Percentiles rank a stretch among this genome's conserved stretches.
These are phyloP conservation scores for Syngnathoides biaculeatus DNA, from an alignment of 2,113 vertebrate species.

Conservation along the genomic window DNA sequence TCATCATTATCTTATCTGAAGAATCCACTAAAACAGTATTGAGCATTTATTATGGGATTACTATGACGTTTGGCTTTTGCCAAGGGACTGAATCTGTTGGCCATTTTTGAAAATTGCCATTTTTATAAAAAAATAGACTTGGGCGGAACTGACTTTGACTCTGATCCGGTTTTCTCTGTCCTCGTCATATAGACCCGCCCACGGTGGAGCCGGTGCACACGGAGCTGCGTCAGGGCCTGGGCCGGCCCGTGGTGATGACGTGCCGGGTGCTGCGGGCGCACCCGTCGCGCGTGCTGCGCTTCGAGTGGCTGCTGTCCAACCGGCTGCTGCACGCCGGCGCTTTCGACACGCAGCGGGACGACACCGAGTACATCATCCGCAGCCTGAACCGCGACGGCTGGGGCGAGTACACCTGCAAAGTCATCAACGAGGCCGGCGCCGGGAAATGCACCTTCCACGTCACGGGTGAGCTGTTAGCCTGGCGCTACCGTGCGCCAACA, in stretches of 20 bases:
- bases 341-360: conserved; percentile 84
- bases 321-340: conserved; percentile 83
- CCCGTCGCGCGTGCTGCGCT: conserved; percentile 87
- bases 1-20: too few relatives aligned
- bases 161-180: background rate
- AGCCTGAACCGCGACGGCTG: conserved; percentile 86
- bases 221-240: conserved; percentile 92
- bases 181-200: conserved; percentile 79
- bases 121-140: background rate
- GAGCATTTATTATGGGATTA: too few relatives aligned
- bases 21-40: too few relatives aligned
- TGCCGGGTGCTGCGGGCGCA: conserved; percentile 89
- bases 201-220: conserved; percentile 86
- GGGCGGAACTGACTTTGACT: background rate
- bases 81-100: background rate
- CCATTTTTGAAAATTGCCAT: background rate
- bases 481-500: background rate
- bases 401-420: conserved; percentile 92
- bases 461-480: conserved; percentile 76
- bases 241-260: conserved; percentile 84
- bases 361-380: conserved; percentile 83
- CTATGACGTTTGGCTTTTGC: too few relatives aligned
- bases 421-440: conserved; percentile 92
- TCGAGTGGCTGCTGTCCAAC: conserved; percentile 89
- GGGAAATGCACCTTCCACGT: conserved; percentile 94